Base-by-base conservation (phyloP, 1,140 invertebrate species). In the Potamilus streckersoni region DNA sequence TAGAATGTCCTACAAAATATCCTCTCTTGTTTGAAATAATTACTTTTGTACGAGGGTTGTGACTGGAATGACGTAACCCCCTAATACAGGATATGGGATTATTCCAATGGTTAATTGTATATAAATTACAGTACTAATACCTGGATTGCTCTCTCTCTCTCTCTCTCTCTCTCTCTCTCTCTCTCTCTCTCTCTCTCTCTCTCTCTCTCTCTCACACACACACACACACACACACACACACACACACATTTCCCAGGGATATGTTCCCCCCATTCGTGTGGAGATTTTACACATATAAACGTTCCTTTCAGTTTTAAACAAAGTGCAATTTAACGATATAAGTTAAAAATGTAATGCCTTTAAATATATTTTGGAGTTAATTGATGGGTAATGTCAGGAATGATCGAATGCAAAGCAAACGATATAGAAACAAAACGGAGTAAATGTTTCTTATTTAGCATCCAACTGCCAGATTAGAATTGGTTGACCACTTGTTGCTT, bases 161-260 rank as follows among this genome's bases (percentile, higher is more conserved):
- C 73, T 69, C 73, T 60, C 73, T 69, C 73, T 69, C 67, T 49
- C 68, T 63, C 77, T 74, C 77, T 63, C 71, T 57, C 71, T 49
- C 71, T 49, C 70, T 49, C 71, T 38, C 72, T 62, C 70, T 31
- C 69, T 49, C 69, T 62, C 72, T 60, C 76, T 59, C 69, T 59
- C 69, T 60, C 79, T 68, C 74, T 73, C 74, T 62, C 60, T 68
- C 74, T 72, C 74, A 72, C 64, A 68, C 74, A 79, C 74, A 67
- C 69, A 76, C 60, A 68, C 68, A 77, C 79, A 73, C 79, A 80
- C 79, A 62, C 79, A 80, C 74, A 69, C 79, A 80, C 79, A 69
- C 74, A 77, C 74, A 69, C 79, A 80, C 79, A 69, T 59, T 49
- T 49, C 5, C 38, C 38, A 49, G 38, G 38, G 11, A 49, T 49